Evolutionary conservation across 2,113 vertebrate species (phyloP).

Genomic region (Eudorcas thomsonii): DNA sequence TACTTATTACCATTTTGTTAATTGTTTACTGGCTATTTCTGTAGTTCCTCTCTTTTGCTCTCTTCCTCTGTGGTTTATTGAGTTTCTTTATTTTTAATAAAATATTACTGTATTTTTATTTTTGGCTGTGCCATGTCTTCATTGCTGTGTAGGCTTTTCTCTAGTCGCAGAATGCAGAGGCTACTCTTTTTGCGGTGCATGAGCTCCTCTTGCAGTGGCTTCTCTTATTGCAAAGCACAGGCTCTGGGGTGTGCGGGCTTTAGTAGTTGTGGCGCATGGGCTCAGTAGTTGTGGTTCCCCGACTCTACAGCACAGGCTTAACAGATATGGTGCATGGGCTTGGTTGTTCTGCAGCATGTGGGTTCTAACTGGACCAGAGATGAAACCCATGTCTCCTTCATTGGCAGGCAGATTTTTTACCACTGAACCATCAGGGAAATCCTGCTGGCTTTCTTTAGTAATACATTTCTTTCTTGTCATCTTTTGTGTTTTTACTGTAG

Average conservation of each 20-base stretch:
- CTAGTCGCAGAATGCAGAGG: not conserved
- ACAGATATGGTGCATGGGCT: not conserved
- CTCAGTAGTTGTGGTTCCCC: not conserved
- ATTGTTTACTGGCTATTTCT: not conserved
- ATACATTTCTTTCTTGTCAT: not conserved
- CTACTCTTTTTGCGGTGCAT: not conserved
- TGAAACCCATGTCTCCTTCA: not conserved
- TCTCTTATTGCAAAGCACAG: not conserved
- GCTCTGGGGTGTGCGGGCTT: not conserved
- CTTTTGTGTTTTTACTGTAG: not conserved
- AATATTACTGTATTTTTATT: not conserved
- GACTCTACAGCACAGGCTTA: not conserved
- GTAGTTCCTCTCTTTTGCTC: not conserved
- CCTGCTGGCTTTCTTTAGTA: not conserved
- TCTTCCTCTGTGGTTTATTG: not conserved
- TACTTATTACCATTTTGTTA: not conserved
- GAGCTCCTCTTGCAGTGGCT: not conserved
- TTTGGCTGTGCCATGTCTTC: not conserved
- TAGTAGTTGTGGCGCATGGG: rapidly evolving
- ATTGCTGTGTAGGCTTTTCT: not conserved
- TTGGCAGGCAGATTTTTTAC: not conserved
- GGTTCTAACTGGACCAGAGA: not conserved
- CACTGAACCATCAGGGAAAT: not conserved
- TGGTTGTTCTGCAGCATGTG: not conserved
- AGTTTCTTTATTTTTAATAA: not conserved